Evolutionary conservation across 92 coral and sea anemone species (phyloP), one percentile per base, ranked within the genome.

Genomic region (Zoanthus gigantus): DNA sequence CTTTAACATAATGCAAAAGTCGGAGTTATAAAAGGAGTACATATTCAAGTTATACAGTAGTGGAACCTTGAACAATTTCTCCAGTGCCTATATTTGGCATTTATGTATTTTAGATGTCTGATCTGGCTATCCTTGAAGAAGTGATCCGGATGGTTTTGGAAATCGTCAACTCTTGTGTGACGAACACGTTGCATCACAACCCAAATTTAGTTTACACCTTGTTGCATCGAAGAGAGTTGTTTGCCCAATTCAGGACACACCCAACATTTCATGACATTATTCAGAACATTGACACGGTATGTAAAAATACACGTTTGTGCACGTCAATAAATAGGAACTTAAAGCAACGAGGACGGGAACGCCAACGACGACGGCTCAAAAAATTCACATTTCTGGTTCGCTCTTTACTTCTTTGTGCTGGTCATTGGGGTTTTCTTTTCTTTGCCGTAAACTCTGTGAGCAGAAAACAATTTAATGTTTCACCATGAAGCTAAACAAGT

Each of bases 141-240:
- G 99, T 97, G 1, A 92, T 97, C 34, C 95, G 98, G 34, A 97
- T 97, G 99, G 99, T 97, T 58, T 88, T 97, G 48, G 99, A 97
- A 87, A 97, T 97, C 72, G 92, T 97, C 75, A 97, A 97, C 61
- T 97, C 99, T 1, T 97, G 99, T 86, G 94, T 97, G n/a, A 97
- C 99, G 32, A 97, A 97, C 94, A 97, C 99, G 3, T 91, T 97
- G 54, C 99, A 97, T 76, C 99, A 97, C 85, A 97, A 97, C 72
- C 99, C 99, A 14, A 97, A 97, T 88, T 93, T 97, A 82, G 99
- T 97, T 3, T 97, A 97, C 91, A 97, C 99, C 0, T 77, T 97
- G 50, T 93, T 97, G 29, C 99, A 97, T 91, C 80, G 99, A 66
- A 78, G 99, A 84, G 99, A 97, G 72, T 91, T 97, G 88, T 97